phyloP scores from a whole-genome alignment of 2,797 vertebrate genomes.

The Coreius guichenoti region DNA sequence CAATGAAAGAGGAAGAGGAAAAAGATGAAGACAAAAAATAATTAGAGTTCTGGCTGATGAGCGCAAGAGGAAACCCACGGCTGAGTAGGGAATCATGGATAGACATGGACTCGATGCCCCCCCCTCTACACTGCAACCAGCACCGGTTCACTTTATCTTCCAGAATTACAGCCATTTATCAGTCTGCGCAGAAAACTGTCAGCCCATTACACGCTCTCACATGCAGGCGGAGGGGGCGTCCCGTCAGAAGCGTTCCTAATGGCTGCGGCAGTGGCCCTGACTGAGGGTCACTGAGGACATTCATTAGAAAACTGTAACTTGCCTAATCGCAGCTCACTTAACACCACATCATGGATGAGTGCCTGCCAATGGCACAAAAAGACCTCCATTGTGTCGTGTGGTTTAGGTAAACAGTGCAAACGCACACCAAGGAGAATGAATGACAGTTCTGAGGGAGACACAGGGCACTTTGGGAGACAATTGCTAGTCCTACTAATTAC shows the following conservation, averaged over 20 bases:
- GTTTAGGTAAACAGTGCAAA: conserved; percentile 71
- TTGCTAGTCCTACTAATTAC: conserved; percentile 15
- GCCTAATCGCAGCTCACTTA: conserved; percentile 71
- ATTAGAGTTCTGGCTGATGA: conserved; percentile 57
- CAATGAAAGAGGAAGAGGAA: conserved; percentile 42
- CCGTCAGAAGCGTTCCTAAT: conserved; percentile 68
- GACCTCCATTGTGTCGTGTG: conserved; percentile 65
- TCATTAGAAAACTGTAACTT: conserved; percentile 70
- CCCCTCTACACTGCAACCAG: conserved; percentile 23
- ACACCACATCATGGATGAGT: conserved; percentile 63
- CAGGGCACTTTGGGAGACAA: conserved; percentile 34
- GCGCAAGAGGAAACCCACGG: conserved; percentile 47
- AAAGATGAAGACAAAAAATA: conserved; percentile 57
- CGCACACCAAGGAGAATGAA: conserved; percentile 59
- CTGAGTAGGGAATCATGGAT: neutral
- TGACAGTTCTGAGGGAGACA: conserved; percentile 48
- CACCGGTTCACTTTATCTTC: conserved; percentile 57
- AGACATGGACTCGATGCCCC: neutral
- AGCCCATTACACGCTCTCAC: conserved; percentile 52
- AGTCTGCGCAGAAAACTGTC: conserved; percentile 63
- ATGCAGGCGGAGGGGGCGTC: conserved; percentile 21
- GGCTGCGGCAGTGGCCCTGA: conserved; percentile 65
- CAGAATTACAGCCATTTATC: conserved; percentile 55
- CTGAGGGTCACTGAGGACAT: conserved; percentile 69
- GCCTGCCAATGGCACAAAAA: conserved; percentile 64